Evolutionary conservation across 2,113 vertebrate genomes (phyloP).

Genomic region (Tympanuchus pallidicinctus): DNA sequence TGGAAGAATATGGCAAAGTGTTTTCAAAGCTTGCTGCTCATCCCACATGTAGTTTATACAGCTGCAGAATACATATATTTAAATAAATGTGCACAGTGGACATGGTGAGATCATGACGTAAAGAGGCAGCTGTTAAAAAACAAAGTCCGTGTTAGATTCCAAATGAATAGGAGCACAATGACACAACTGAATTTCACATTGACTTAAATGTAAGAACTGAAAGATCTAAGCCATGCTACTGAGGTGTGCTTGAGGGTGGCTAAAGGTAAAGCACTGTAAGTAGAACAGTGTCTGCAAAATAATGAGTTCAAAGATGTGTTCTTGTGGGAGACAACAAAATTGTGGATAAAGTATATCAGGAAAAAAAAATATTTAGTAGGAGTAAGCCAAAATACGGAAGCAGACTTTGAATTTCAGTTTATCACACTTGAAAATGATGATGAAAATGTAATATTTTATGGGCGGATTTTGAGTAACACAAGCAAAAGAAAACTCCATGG

Average conservation of each 20-base stretch:
- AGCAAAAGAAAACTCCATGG: not conserved
- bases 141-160: not conserved
- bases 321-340: not conserved
- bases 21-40: not conserved
- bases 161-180: not conserved
- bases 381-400: not conserved
- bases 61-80: not conserved
- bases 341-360: not conserved
- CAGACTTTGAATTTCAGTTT: not conserved
- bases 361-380: not conserved
- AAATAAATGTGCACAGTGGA: not conserved
- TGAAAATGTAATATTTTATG: not conserved
- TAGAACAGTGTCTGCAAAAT: not conserved
- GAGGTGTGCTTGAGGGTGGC: not conserved
- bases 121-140: not conserved
- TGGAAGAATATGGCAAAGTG: not conserved
- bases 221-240: not conserved
- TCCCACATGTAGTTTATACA: conserved; percentile 17
- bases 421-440: not conserved
- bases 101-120: not conserved
- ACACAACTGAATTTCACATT: not conserved
- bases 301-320: not conserved
- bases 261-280: not conserved
- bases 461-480: not conserved
- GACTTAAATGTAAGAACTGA: not conserved